Conservation (phyloP, 2,888 invertebrate species). For the Heliconius ismenius region DNA sequence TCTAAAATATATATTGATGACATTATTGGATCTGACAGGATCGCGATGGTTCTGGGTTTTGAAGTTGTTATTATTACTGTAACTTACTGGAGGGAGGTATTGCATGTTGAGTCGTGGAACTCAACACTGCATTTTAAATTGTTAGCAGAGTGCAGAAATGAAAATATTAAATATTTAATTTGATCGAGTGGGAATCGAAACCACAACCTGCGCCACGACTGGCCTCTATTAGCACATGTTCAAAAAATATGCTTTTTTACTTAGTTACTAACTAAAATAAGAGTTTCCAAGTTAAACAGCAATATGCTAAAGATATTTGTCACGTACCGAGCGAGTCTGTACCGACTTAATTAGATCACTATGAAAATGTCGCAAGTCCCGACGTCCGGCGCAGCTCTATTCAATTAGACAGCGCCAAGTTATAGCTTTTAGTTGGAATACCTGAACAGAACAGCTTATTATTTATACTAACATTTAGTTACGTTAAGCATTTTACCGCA, state of each 20-base stretch:
- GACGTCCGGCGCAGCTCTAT: constrained; percentile 29
- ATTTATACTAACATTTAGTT: background rate
- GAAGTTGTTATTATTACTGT: too few species aligned
- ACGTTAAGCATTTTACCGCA: too few species aligned
- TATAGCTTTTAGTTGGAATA: constrained; percentile 32
- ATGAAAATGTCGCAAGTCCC: constrained; percentile 35
- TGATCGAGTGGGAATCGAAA: too few species aligned
- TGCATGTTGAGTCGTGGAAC: too few species aligned
- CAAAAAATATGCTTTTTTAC: background rate
- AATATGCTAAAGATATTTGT: constrained; percentile 14
- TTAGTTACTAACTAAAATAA: background rate
- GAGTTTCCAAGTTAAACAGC: background rate
- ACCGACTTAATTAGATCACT: constrained; percentile 35
- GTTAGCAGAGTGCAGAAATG: too few species aligned
- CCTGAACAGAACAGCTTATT: constrained; percentile 25
- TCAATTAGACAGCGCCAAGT: constrained; percentile 33
- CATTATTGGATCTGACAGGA: too few species aligned
- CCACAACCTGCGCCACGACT: too few species aligned
- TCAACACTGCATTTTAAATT: too few species aligned
- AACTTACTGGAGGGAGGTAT: too few species aligned
- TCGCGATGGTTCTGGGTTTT: too few species aligned
- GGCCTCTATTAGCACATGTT: background rate
- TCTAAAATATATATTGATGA: too few species aligned
- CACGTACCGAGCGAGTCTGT: background rate
- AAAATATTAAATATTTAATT: too few species aligned